Evolutionary conservation across 2,888 invertebrate species (phyloP).

Genomic region (Eilema caniola): DNA sequence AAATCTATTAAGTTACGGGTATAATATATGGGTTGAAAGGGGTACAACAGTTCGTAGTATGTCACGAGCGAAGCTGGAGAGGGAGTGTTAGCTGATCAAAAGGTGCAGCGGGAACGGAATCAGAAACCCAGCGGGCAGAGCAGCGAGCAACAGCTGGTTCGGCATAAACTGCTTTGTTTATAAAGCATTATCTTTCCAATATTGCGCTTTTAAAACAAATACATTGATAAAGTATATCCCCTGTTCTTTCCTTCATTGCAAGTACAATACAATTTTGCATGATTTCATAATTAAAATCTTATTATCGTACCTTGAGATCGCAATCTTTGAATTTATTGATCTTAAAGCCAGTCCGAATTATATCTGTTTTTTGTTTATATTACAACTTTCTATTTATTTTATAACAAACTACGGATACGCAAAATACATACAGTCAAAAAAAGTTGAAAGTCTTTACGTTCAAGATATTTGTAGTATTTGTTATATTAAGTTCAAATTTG

Average conservation of each 20-base stretch:
- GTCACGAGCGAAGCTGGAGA: no score
- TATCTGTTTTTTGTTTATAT: constrained; percentile 6
- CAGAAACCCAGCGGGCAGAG: no score
- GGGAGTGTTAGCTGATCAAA: no score
- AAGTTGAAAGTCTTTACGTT: neutral
- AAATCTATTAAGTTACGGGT: no score
- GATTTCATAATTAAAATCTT: constrained; percentile 9
- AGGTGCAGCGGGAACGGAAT: no score
- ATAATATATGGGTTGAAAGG: no score
- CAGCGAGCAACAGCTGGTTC: neutral
- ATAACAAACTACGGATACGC: neutral
- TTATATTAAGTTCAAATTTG: neutral
- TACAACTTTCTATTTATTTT: constrained; percentile 2
- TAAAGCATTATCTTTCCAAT: constrained; percentile 13
- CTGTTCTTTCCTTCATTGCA: neutral
- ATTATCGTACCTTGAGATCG: constrained; percentile 6
- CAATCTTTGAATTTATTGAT: constrained; percentile 6
- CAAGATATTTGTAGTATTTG: neutral
- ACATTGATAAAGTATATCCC: constrained; percentile 20
- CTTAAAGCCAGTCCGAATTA: constrained; percentile 32
- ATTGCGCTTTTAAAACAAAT: constrained; percentile 20
- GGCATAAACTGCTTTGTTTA: constrained; percentile 3
- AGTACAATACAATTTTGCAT: neutral
- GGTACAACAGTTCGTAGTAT: no score
- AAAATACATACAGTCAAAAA: neutral